Evolutionary conservation across 1,140 invertebrate species (phyloP).

Genomic region (Formica exsecta): DNA sequence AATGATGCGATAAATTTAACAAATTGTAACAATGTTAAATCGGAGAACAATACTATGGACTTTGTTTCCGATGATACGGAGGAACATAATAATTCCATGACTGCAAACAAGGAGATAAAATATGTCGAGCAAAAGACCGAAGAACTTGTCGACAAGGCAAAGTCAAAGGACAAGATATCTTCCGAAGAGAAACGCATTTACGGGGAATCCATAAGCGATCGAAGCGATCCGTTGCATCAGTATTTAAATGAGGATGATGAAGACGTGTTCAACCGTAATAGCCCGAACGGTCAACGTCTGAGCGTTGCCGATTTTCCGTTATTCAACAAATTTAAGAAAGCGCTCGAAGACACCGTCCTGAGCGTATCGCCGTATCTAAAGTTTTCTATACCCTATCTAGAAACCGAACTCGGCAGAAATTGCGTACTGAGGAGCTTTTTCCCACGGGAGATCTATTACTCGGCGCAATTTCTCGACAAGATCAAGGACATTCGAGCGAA

Average conservation of each 20-base stretch:
- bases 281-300: slow-evolving; percentile 80
- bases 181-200: slow-evolving; percentile 87
- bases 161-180: slow-evolving; percentile 77
- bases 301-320: slow-evolving; percentile 89
- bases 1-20: neutral
- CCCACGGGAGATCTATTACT: slow-evolving; percentile 93
- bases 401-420: slow-evolving; percentile 93
- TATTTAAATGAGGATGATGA: slow-evolving; percentile 89
- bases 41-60: slow-evolving; percentile 45
- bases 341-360: slow-evolving; percentile 91
- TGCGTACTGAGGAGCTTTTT: slow-evolving; percentile 93
- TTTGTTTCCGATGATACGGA: slow-evolving; percentile 26
- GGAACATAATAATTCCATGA: slow-evolving; percentile 68
- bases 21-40: slow-evolving; percentile 61
- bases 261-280: slow-evolving; percentile 76
- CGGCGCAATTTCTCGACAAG: slow-evolving; percentile 86
- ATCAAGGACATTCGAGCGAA: slow-evolving; percentile 76
- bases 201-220: slow-evolving; percentile 89
- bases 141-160: slow-evolving; percentile 69
- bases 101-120: slow-evolving; percentile 45
- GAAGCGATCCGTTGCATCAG: slow-evolving; percentile 92
- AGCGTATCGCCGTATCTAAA: slow-evolving; percentile 95
- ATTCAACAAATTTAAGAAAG: slow-evolving; percentile 91
- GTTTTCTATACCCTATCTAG: slow-evolving; percentile 95
- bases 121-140: slow-evolving; percentile 6